Percentiles rank a stretch among this genome's conserved stretches.
These are phyloP conservation scores for Oxycera nigricornis DNA, from an alignment of 2,888 invertebrate species.

Conservation along the genomic window DNA sequence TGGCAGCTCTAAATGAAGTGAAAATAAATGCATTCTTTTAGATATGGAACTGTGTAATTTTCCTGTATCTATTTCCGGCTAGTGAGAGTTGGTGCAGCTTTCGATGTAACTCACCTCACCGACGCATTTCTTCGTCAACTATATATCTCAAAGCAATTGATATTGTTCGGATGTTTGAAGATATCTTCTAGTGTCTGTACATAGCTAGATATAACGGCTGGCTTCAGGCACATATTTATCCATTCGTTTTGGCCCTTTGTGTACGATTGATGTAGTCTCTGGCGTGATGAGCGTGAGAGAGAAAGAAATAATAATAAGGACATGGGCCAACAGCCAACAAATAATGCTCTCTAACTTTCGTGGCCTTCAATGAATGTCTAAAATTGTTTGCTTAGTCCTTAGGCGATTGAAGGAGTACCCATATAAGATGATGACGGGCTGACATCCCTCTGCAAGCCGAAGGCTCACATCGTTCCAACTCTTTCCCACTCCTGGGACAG, in stretches of 20 bases:
- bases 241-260: conserved; percentile 14
- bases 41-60: no score
- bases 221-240: conserved; percentile 21
- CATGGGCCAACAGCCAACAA: conserved; percentile 38
- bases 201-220: background rate
- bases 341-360: conserved; percentile 42
- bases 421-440: conserved; percentile 31
- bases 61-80: background rate
- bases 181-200: background rate
- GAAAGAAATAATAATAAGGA: conserved; percentile 26
- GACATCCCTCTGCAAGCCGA: conserved; percentile 44
- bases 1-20: no score
- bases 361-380: conserved; percentile 47
- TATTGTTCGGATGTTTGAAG: conserved; percentile 6
- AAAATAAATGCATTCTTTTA: no score
- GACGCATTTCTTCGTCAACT: background rate
- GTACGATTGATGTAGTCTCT: background rate
- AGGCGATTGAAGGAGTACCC: conserved; percentile 46
- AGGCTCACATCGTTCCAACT: conserved; percentile 44
- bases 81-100: background rate
- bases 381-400: conserved; percentile 47
- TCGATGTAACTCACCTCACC: background rate
- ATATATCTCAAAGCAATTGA: background rate
- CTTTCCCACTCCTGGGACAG: conserved; percentile 24
- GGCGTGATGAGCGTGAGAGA: background rate